Conservation (phyloP, 2,888 invertebrate species). For the Cinara cedri region DNA sequence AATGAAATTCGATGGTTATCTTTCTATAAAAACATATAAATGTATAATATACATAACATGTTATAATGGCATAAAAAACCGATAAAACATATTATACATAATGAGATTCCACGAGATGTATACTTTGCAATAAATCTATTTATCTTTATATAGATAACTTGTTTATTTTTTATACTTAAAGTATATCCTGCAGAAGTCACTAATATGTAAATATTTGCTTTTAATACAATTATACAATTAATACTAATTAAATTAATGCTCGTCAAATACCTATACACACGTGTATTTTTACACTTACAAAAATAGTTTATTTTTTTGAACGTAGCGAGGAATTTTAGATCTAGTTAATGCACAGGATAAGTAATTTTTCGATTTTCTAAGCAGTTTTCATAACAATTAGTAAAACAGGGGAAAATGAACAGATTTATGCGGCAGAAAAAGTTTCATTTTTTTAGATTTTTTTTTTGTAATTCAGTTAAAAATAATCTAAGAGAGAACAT, state of each 20-base stretch:
- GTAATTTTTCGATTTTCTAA: too few relatives aligned
- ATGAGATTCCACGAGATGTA: not conserved
- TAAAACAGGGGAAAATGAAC: too few relatives aligned
- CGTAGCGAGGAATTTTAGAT: too few relatives aligned
- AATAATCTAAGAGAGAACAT: too few relatives aligned
- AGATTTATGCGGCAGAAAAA: too few relatives aligned
- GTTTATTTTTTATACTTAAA: slow-evolving; percentile 4
- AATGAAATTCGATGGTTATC: not conserved
- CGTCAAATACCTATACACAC: not conserved
- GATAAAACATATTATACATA: slow-evolving; percentile 11
- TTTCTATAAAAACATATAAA: not conserved
- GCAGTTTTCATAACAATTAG: too few relatives aligned
- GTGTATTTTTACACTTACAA: not conserved
- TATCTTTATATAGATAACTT: slow-evolving; percentile 20
- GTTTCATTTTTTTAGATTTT: too few relatives aligned
- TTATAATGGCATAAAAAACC: slow-evolving; percentile 37
- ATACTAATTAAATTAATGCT: not conserved
- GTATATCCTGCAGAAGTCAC: not conserved
- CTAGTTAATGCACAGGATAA: too few relatives aligned
- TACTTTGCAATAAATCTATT: not conserved
- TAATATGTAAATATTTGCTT: not conserved
- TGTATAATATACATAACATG: not conserved
- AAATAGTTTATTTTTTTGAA: too few relatives aligned
- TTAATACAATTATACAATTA: not conserved
- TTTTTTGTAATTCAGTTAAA: too few relatives aligned